Conservation (phyloP, 2,888 invertebrate genomes). For the Andricus curvator region DNA sequence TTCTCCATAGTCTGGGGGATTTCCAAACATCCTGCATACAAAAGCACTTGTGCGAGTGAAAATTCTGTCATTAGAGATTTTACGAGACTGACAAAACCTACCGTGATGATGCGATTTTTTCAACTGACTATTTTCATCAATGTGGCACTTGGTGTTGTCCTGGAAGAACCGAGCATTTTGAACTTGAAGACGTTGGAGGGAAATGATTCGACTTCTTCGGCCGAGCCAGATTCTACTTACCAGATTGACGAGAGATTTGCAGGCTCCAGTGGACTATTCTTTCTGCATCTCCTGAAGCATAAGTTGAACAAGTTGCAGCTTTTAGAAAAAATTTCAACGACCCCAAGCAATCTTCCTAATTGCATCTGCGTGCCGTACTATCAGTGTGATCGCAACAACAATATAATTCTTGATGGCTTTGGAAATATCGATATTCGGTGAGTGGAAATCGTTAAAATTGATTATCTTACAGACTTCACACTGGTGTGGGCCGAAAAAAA, state of each 20-base stretch:
- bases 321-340: constrained; percentile 27
- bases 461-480: too few relatives aligned
- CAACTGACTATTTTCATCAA: neutral
- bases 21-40: constrained; percentile 56
- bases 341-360: constrained; percentile 49
- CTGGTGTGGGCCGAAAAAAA: too few relatives aligned
- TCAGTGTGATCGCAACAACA: constrained; percentile 83
- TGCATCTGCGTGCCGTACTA: constrained; percentile 90
- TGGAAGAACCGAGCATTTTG: neutral
- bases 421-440: constrained; percentile 88
- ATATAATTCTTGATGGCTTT: constrained; percentile 85
- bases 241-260: constrained; percentile 23
- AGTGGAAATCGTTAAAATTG: neutral
- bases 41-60: constrained; percentile 50
- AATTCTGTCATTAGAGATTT: constrained; percentile 47
- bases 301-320: constrained; percentile 41
- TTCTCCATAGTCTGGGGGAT: constrained; percentile 55
- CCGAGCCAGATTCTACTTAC: too few relatives aligned
- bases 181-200: neutral
- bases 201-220: neutral
- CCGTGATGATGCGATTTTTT: neutral
- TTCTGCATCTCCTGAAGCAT: constrained; percentile 49
- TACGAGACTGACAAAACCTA: neutral
- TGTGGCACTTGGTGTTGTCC: neutral
- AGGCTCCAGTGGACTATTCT: constrained; percentile 27